Evolutionary conservation across 2,888 invertebrate genomes (phyloP).

Genomic region (Drosophila phalerata): DNA sequence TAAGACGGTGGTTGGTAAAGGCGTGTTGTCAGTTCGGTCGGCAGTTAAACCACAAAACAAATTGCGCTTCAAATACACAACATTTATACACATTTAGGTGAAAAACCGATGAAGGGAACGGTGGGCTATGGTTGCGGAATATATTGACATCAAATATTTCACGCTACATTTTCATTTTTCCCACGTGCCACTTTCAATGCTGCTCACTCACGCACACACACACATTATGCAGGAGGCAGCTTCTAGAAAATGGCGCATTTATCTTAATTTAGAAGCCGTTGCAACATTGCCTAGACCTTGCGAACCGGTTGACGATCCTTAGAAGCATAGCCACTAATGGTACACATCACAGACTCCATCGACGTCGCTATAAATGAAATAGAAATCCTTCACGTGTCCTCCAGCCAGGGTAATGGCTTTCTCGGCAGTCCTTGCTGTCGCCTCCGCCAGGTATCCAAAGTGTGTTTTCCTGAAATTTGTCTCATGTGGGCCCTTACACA

Average conservation of each 20-base stretch:
- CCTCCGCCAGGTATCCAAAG: constrained; percentile 28
- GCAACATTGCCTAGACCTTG: constrained; percentile 31
- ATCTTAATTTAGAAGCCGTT: constrained; percentile 70
- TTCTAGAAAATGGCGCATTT: constrained; percentile 51
- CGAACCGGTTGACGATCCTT: constrained; percentile 56
- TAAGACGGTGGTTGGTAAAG: neutral
- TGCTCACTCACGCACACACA: constrained; percentile 9
- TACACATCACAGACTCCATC: constrained; percentile 33
- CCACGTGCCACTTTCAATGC: constrained; percentile 50
- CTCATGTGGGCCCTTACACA: constrained; percentile 65
- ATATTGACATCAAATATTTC: constrained; percentile 73
- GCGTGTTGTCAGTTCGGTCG: neutral
- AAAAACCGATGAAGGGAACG: neutral
- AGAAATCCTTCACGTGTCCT: constrained; percentile 75
- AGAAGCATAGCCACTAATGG: constrained; percentile 62
- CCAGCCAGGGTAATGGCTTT: constrained; percentile 52
- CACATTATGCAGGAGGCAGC: neutral
- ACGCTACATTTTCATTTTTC: constrained; percentile 59
- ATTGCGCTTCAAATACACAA: constrained; percentile 67
- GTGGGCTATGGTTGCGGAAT: constrained; percentile 33
- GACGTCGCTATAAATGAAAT: constrained; percentile 62
- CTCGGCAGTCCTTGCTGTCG: constrained; percentile 23
- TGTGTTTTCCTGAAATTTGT: constrained; percentile 72
- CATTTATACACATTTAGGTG: constrained; percentile 62
- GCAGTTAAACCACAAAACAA: constrained; percentile 59